Percentiles rank a stretch among this genome's conserved stretches.
phyloP scores from a whole-genome alignment of 2,888 invertebrate species.

The Amphimallon solstitiale region DNA sequence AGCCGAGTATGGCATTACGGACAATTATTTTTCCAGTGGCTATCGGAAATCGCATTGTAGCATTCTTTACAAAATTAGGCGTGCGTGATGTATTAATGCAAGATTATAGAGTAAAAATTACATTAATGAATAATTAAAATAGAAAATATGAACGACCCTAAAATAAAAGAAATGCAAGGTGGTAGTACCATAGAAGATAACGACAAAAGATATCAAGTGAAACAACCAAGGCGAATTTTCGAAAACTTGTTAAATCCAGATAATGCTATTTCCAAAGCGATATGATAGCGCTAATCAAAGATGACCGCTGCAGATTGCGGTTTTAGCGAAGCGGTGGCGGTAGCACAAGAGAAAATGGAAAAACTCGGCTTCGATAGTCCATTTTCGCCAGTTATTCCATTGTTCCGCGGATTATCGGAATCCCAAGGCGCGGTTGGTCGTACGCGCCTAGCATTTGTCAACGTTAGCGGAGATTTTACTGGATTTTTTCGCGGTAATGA shows the following conservation, averaged over 20 bases:
- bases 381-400: slow-evolving; percentile 58
- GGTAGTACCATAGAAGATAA: too few relatives aligned
- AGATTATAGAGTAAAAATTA: too few relatives aligned
- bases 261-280: slow-evolving; percentile 37
- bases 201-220: not conserved
- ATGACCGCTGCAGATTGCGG: slow-evolving; percentile 59
- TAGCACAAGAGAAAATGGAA: slow-evolving; percentile 52
- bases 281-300: slow-evolving; percentile 53
- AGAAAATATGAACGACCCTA: too few relatives aligned
- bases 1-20: too few relatives aligned
- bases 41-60: too few relatives aligned
- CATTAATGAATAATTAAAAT: too few relatives aligned
- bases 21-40: too few relatives aligned
- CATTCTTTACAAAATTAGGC: too few relatives aligned
- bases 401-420: slow-evolving; percentile 57
- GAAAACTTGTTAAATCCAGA: slow-evolving; percentile 35
- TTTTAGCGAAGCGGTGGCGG: slow-evolving; percentile 51
- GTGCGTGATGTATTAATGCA: too few relatives aligned
- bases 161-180: too few relatives aligned
- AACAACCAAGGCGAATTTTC: not conserved
- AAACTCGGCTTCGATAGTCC: slow-evolving; percentile 57
- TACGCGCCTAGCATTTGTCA: slow-evolving; percentile 52
- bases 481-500: slow-evolving; percentile 36
- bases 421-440: slow-evolving; percentile 50
- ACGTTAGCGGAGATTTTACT: slow-evolving; percentile 37